Evolutionary conservation across 2,888 invertebrate genomes (phyloP).

Genomic region (Salpingus planirostris): DNA sequence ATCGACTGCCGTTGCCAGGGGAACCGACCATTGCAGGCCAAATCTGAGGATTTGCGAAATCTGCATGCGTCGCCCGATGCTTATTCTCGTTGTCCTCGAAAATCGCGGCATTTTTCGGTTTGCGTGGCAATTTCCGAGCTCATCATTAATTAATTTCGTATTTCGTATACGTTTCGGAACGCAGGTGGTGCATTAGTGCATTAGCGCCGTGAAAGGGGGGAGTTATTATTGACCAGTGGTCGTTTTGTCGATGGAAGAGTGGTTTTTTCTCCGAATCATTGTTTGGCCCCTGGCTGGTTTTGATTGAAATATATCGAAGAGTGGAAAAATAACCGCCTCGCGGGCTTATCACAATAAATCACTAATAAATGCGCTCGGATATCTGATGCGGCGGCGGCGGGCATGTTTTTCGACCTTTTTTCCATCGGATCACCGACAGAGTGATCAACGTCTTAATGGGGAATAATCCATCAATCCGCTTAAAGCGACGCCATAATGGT

Average conservation of each 20-base stretch:
- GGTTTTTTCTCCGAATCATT: constrained; percentile 37
- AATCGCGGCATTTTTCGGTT: no score
- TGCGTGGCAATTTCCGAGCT: no score
- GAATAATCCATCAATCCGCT: constrained; percentile 25
- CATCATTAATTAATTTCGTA: no score
- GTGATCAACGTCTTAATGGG: no score
- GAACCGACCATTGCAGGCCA: no score
- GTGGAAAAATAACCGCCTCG: constrained; percentile 32
- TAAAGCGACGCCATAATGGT: no score
- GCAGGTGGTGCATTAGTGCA: constrained; percentile 34
- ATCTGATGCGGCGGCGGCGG: constrained; percentile 28
- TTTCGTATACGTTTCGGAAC: no score
- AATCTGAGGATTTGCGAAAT: no score
- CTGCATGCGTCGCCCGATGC: no score
- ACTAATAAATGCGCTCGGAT: constrained; percentile 31
- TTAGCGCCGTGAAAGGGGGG: constrained; percentile 37
- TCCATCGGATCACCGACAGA: constrained; percentile 8
- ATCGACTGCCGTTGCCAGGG: no score
- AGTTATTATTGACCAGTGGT: constrained; percentile 38
- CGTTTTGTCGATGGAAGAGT: constrained; percentile 22
- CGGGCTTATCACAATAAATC: constrained; percentile 36
- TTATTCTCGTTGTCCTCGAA: no score
- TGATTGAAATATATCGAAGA: constrained; percentile 40
- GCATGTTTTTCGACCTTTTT: constrained; percentile 21
- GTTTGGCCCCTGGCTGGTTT: constrained; percentile 36